Percentiles rank a stretch among this genome's conserved stretches.
Conservation (phyloP, 2,797 vertebrate genomes). For the Chaenodraco wilsoni region DNA sequence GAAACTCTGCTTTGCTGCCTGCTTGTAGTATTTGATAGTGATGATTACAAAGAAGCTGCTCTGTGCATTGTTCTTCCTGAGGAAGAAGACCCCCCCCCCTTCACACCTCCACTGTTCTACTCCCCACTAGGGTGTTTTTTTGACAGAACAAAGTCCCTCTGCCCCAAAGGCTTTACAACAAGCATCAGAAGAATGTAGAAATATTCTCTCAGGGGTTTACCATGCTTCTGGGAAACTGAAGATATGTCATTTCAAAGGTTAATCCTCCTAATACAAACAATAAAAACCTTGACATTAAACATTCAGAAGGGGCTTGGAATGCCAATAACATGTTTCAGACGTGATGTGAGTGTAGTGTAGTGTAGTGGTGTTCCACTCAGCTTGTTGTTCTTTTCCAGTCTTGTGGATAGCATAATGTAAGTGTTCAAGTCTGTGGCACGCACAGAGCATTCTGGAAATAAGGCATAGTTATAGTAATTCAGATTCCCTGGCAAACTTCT, state of each 20-base stretch:
- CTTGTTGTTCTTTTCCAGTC: neutral
- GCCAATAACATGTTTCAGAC: neutral
- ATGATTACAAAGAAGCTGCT: slow-evolving; percentile 82
- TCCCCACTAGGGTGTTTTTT: slow-evolving; percentile 47
- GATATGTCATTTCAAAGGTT: slow-evolving; percentile 28
- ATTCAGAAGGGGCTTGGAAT: neutral
- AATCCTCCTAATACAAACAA: slow-evolving; percentile 9
- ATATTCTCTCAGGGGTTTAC: slow-evolving; percentile 6
- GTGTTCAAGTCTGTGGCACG: slow-evolving; percentile 17
- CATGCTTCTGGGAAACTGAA: slow-evolving; percentile 3
- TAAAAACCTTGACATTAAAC: slow-evolving; percentile 1
- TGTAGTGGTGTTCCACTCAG: neutral
- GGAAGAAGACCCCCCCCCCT: slow-evolving; percentile 41
- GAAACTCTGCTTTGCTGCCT: slow-evolving; percentile 69
- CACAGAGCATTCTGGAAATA: slow-evolving; percentile 38
- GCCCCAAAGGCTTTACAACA: slow-evolving; percentile 48
- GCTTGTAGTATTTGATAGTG: slow-evolving; percentile 81
- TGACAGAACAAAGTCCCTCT: slow-evolving; percentile 68
- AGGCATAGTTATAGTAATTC: slow-evolving; percentile 61
- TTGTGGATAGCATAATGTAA: neutral
- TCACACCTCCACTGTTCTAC: slow-evolving; percentile 31
- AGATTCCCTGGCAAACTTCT: slow-evolving; percentile 59
- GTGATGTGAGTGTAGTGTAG: neutral
- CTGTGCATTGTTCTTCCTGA: slow-evolving; percentile 69
- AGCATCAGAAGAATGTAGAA: slow-evolving; percentile 35